A percentile compares a stretch with the other conserved stretches of the same genome.
Conservation (phyloP, 1,140 invertebrate genomes). For the Drosophila arawakana region DNA sequence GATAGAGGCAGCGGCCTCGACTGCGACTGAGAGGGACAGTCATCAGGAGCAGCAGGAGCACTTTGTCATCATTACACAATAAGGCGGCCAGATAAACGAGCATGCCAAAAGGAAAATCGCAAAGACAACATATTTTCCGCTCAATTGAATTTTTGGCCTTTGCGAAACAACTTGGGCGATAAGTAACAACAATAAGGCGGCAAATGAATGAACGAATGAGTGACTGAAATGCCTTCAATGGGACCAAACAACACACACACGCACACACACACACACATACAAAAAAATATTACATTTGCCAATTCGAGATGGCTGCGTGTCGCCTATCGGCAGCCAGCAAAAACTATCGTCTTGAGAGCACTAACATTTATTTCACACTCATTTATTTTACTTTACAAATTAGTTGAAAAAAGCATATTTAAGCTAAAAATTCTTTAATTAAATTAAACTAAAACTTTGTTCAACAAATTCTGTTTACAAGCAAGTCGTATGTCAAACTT, state of each 20-base stretch:
- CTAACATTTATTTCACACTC: too few relatives aligned
- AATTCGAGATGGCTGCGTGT: constrained; percentile 39
- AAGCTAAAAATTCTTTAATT: too few relatives aligned
- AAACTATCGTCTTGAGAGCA: neutral
- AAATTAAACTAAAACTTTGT: too few relatives aligned
- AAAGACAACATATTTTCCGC: constrained; percentile 81
- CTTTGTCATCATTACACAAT: constrained; percentile 81
- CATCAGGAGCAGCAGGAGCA: constrained; percentile 57
- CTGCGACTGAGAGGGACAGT: neutral
- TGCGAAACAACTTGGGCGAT: constrained; percentile 68
- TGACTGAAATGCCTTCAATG: constrained; percentile 11
- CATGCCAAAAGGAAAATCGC: constrained; percentile 72
- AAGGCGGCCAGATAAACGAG: constrained; percentile 57
- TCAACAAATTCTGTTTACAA: too few relatives aligned
- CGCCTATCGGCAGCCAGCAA: neutral
- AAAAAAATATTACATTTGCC: constrained; percentile 2
- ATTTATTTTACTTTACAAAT: too few relatives aligned
- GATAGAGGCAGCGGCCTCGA: neutral
- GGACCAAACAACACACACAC: neutral
- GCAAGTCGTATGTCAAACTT: too few relatives aligned
- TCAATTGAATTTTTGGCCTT: constrained; percentile 81
- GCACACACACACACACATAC: too few relatives aligned
- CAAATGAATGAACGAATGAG: constrained; percentile 58
- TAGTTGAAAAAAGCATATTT: too few relatives aligned
- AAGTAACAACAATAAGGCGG: constrained; percentile 81